Evolutionary conservation across 2,797 vertebrate genomes (phyloP).

Genomic region (Typhlichthys eigenmanni): DNA sequence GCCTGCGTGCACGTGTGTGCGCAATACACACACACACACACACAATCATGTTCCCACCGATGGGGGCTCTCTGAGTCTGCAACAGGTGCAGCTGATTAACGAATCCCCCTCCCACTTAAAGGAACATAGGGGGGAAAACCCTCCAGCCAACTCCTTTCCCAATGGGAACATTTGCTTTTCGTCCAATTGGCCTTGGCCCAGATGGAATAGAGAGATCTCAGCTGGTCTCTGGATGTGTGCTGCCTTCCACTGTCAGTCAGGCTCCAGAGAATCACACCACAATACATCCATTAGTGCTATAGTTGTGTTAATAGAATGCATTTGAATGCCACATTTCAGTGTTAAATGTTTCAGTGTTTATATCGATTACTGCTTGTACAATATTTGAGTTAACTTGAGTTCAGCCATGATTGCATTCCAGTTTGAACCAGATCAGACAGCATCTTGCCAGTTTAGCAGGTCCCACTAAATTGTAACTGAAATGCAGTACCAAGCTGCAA

Average conservation of each 20-base stretch:
- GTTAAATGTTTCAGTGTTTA: neutral
- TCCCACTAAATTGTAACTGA: too few relatives aligned
- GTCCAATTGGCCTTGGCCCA: slow-evolving; percentile 57
- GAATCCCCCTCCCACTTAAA: slow-evolving; percentile 52
- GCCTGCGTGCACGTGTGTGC: slow-evolving; percentile 9
- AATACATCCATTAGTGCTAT: slow-evolving; percentile 3
- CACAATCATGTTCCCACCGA: slow-evolving; percentile 49
- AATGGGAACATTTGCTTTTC: slow-evolving; percentile 57
- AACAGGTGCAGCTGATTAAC: slow-evolving; percentile 75
- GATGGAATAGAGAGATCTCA: slow-evolving; percentile 57
- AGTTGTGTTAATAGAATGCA: too few relatives aligned
- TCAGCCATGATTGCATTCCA: too few relatives aligned
- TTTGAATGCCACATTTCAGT: too few relatives aligned
- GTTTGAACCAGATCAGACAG: too few relatives aligned
- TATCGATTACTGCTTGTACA: neutral
- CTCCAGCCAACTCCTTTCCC: slow-evolving; percentile 39
- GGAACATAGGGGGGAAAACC: slow-evolving; percentile 62
- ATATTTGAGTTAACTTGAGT: too few relatives aligned
- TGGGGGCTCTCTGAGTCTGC: slow-evolving; percentile 36
- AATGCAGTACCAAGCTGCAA: too few relatives aligned
- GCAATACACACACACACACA: neutral
- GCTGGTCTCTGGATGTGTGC: slow-evolving; percentile 47
- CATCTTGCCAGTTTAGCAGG: too few relatives aligned
- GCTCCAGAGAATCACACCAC: slow-evolving; percentile 10
- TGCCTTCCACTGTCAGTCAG: slow-evolving; percentile 38